Evolutionary conservation across 2,113 vertebrate species (phyloP).

Genomic region (Nansenia antarctica): DNA sequence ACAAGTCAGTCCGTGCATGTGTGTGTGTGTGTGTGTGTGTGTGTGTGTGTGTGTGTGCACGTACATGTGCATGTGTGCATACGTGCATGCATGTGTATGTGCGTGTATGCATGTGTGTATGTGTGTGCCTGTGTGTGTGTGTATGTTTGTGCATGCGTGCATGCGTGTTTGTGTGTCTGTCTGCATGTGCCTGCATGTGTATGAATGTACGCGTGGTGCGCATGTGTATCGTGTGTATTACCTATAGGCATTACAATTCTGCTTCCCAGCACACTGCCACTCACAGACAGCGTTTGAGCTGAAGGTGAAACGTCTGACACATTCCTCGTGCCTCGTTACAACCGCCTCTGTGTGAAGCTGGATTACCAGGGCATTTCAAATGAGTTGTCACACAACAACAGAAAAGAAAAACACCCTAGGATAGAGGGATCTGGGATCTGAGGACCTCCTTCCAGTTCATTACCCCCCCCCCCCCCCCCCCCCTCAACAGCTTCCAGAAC

Average conservation of each 20-base stretch:
- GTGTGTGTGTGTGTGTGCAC: not conserved
- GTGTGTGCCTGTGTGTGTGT: not conserved
- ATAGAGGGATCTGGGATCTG: too few species aligned
- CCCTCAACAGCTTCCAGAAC: slow-evolving; percentile 62
- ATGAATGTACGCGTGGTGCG: not conserved
- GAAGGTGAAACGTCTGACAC: not conserved
- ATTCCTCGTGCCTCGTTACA: slow-evolving; percentile 36
- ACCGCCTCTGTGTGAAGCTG: slow-evolving; percentile 38
- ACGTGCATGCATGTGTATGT: not conserved
- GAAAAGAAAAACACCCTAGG: slow-evolving; percentile 52
- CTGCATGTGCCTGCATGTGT: not conserved
- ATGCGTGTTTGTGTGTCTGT: not conserved
- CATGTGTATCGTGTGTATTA: not conserved
- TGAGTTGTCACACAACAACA: slow-evolving; percentile 58
- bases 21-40: not conserved
- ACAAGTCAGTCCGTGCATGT: too few species aligned
- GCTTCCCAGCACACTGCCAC: slow-evolving; percentile 12
- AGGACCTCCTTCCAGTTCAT: slow-evolving; percentile 59
- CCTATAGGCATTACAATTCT: not conserved
- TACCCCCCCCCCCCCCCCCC: too few species aligned
- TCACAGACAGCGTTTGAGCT: slow-evolving; percentile 14
- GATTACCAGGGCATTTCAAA: slow-evolving; percentile 52
- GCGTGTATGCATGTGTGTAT: not conserved
- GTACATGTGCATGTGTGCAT: not conserved
- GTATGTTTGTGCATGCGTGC: not conserved